Percentiles rank a stretch among this genome's conserved stretches.
phyloP scores from a whole-genome alignment of 2,113 vertebrate genomes.

The Heteronetta atricapilla region DNA sequence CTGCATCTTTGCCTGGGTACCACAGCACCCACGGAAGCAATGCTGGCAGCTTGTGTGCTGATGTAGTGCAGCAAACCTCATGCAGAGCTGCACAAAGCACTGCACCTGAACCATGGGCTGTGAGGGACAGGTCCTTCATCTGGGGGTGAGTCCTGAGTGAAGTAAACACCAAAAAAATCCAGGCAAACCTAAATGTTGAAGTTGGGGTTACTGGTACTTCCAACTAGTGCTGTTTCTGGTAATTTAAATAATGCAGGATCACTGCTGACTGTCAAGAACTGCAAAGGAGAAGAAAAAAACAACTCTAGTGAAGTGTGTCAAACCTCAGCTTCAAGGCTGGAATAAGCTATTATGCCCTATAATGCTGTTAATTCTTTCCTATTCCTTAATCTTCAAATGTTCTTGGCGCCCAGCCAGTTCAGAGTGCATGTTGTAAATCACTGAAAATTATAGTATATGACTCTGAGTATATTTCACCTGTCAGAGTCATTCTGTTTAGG shows the following conservation, averaged over 20 bases:
- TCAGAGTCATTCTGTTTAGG: slow-evolving; percentile 4
- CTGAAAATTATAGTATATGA: not conserved
- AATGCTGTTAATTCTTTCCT: slow-evolving; percentile 20
- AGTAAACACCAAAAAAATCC: not conserved
- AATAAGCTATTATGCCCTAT: not conserved
- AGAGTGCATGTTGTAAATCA: not conserved
- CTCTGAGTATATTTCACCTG: not conserved
- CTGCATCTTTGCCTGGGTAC: not conserved
- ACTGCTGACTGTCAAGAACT: not conserved
- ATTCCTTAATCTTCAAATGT: not conserved
- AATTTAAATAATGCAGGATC: not conserved
- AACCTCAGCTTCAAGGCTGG: not conserved
- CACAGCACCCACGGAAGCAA: not conserved
- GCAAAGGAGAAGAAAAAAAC: not conserved
- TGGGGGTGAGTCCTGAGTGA: not conserved
- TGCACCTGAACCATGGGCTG: fast-evolving
- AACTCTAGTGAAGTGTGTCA: not conserved
- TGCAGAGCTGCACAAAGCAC: not conserved
- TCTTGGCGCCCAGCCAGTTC: not conserved
- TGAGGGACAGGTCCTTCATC: not conserved
- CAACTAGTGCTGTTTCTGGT: not conserved
- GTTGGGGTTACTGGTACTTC: not conserved
- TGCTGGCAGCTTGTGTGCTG: fast-evolving
- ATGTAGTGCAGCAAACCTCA: fast-evolving
- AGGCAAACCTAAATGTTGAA: not conserved